Evolutionary conservation across 2,888 invertebrate species (phyloP).

Genomic region (Phyto melanocephala): DNA sequence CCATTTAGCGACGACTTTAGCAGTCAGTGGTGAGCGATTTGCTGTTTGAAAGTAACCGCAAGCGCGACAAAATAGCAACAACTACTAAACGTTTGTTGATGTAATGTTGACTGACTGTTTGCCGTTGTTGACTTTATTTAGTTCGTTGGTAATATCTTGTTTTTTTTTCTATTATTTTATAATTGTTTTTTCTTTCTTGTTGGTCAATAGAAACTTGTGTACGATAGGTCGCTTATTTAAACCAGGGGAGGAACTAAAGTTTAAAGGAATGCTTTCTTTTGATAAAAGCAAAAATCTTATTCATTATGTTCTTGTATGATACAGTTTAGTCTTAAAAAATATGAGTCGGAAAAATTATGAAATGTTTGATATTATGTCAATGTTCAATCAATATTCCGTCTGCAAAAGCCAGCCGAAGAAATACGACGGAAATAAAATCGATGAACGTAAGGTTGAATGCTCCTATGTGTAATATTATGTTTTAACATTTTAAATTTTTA

Average conservation of each 20-base stretch:
- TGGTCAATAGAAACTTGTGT: slow-evolving; percentile 67
- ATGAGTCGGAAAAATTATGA: no score
- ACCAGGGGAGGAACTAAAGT: background rate
- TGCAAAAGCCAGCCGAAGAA: no score
- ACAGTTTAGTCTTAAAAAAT: no score
- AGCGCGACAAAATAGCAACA: background rate
- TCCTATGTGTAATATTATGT: no score
- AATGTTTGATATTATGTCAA: no score
- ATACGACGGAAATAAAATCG: no score
- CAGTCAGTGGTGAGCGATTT: slow-evolving; percentile 11
- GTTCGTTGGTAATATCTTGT: slow-evolving; percentile 3
- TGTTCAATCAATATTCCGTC: no score
- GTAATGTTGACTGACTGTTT: slow-evolving; percentile 26
- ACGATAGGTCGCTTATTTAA: slow-evolving; percentile 66
- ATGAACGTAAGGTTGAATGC: no score
- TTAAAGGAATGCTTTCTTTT: slow-evolving; percentile 27
- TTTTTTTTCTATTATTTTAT: slow-evolving; percentile 11
- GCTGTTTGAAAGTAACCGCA: background rate
- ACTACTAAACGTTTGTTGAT: slow-evolving; percentile 30
- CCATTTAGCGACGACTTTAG: background rate
- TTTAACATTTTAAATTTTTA: no score
- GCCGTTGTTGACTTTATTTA: slow-evolving; percentile 13
- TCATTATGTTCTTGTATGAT: no score
- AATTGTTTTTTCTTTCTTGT: slow-evolving; percentile 34
- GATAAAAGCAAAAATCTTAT: background rate